Percentiles rank a stretch among this genome's conserved stretches.
phyloP scores from a whole-genome alignment of 2,797 vertebrate species.

The Pelobates cultripes region DNA sequence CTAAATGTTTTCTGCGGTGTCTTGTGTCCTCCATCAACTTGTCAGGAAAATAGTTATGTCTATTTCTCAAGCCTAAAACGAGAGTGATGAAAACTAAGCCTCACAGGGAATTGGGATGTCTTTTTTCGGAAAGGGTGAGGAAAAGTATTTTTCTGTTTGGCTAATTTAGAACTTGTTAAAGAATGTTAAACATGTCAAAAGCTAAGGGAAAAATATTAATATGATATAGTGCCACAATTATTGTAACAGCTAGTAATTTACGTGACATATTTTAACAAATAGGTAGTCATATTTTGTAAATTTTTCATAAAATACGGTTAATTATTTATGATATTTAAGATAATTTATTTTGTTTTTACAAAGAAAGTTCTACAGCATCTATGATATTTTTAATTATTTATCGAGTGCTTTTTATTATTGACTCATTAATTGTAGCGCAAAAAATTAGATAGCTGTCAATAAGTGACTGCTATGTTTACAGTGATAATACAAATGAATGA shows the following conservation, averaged over 20 bases:
- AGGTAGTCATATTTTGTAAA: background rate
- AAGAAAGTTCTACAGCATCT: too few relatives aligned
- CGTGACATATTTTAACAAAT: background rate
- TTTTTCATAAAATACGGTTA: too few relatives aligned
- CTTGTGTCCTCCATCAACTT: conserved; percentile 61
- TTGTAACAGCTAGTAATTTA: background rate
- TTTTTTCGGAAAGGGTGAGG: conserved; percentile 65
- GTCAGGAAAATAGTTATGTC: conserved; percentile 68
- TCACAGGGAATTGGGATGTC: conserved; percentile 72
- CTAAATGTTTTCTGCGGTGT: conserved; percentile 57
- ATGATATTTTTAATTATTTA: background rate
- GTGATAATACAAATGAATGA: too few relatives aligned
- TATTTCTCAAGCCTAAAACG: conserved; percentile 60
- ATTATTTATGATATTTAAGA: too few relatives aligned
- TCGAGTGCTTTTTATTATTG: background rate
- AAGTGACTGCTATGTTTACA: too few relatives aligned
- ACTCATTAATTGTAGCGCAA: too few relatives aligned
- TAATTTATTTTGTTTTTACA: too few relatives aligned
- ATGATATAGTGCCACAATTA: background rate
- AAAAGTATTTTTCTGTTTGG: conserved; percentile 63
- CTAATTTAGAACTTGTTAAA: conserved; percentile 62
- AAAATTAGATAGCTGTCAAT: too few relatives aligned
- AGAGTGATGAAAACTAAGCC: conserved; percentile 73
- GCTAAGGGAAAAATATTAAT: background rate
- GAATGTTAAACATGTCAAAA: conserved; percentile 26